These are phyloP conservation scores for Alectura lathami DNA, from an alignment of 2,113 vertebrate species.

Conservation along the genomic window DNA sequence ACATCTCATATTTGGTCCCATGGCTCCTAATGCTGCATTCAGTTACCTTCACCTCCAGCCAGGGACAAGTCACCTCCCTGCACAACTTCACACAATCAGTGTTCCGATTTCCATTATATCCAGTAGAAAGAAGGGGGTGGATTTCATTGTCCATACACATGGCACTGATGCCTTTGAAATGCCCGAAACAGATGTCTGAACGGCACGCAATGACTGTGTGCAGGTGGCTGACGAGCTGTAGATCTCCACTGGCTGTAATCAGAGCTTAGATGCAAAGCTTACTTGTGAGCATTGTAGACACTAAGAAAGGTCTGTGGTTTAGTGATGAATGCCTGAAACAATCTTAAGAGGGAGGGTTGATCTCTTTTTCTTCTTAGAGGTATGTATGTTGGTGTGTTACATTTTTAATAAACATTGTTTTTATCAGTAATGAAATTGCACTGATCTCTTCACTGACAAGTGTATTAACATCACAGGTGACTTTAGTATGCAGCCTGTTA, in stretches of 20 bases:
- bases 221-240: not conserved
- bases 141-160: not conserved
- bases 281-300: not conserved
- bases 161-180: not conserved
- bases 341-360: not conserved
- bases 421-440: not conserved
- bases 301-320: not conserved
- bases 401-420: not conserved
- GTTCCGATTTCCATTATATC: not conserved
- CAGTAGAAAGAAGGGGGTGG: not conserved
- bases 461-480: not conserved
- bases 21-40: not conserved
- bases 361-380: not conserved
- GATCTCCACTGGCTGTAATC: not conserved
- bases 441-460: not conserved
- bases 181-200: not conserved
- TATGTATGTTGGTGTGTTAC: not conserved
- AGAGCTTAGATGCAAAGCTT: not conserved
- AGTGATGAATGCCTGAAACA: not conserved
- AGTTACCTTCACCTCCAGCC: not conserved
- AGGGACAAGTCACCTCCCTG: not conserved
- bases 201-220: not conserved
- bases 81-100: not conserved
- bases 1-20: rapidly evolving
- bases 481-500: not conserved